These are phyloP conservation scores for Bathynomus jamesi DNA, from an alignment of 1,140 invertebrate genomes.

Conservation along the genomic window DNA sequence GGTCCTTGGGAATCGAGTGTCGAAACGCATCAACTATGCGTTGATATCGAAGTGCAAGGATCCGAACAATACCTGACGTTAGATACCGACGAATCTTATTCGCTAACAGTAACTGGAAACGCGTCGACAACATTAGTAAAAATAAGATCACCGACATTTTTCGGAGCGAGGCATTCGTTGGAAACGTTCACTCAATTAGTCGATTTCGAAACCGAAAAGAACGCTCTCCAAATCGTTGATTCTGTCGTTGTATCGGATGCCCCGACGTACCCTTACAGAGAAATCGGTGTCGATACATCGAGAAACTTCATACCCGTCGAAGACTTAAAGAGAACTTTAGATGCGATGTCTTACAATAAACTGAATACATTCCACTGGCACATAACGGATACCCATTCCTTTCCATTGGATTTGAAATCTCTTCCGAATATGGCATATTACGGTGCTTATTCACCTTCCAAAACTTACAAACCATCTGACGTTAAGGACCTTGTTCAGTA, in stretches of 20 bases:
- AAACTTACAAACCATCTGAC: constrained; percentile 57
- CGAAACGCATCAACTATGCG: no score
- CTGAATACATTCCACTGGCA: constrained; percentile 84
- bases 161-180: constrained; percentile 41
- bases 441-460: constrained; percentile 58
- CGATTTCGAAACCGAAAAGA: constrained; percentile 27
- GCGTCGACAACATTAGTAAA: no score
- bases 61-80: no score
- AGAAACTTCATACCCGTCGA: constrained; percentile 54
- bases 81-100: no score
- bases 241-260: constrained; percentile 23
- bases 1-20: not conserved
- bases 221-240: constrained; percentile 23
- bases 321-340: constrained; percentile 61
- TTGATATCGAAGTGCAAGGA: no score
- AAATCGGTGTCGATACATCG: constrained; percentile 34
- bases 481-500: constrained; percentile 61
- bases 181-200: constrained; percentile 42
- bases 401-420: constrained; percentile 62
- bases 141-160: constrained; percentile 39
- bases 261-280: constrained; percentile 31
- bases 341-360: constrained; percentile 71
- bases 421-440: constrained; percentile 59
- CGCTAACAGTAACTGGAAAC: no score
- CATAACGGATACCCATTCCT: constrained; percentile 79